Evolutionary conservation across 2,797 vertebrate species (phyloP).

Genomic region (Pterois miles): DNA sequence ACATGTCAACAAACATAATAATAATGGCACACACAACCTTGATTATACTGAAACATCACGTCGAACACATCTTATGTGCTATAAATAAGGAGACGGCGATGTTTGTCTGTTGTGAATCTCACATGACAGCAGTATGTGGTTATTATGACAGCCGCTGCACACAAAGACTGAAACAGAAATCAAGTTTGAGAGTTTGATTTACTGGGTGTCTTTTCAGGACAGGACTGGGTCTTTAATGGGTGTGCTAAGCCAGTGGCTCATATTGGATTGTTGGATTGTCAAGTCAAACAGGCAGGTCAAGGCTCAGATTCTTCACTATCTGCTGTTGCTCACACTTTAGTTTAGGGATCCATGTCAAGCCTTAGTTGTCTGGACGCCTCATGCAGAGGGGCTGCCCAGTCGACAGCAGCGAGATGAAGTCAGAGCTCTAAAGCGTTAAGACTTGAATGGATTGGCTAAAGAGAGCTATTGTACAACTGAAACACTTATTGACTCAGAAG

Average conservation of each 20-base stretch:
- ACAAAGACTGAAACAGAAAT: conserved; percentile 40
- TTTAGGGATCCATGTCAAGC: conserved; percentile 87
- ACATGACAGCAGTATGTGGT: conserved; percentile 62
- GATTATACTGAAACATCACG: conserved; percentile 8
- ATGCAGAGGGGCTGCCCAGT: conserved; percentile 70
- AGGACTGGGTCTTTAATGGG: conserved; percentile 57
- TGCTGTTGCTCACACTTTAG: conserved; percentile 86
- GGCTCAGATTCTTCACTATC: conserved; percentile 65
- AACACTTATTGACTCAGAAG: conserved; percentile 67
- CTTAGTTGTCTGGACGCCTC: conserved; percentile 74
- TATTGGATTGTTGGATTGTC: conserved; percentile 59
- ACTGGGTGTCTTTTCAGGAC: conserved; percentile 51
- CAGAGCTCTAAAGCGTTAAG: conserved; percentile 76
- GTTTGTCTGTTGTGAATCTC: conserved; percentile 13
- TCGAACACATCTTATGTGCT: not conserved
- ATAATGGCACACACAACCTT: not conserved
- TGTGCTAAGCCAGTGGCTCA: conserved; percentile 50
- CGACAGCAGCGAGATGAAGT: conserved; percentile 66
- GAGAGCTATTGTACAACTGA: conserved; percentile 75
- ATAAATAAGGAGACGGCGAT: conserved; percentile 1
- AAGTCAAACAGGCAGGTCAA: conserved; percentile 66
- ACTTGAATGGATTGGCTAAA: conserved; percentile 82
- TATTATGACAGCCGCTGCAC: conserved; percentile 56
- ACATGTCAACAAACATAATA: conserved; percentile 14
- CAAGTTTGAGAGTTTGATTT: conserved; percentile 56